Base-by-base conservation (phyloP, 2,797 vertebrate species). In the Melanotaenia nigrans region DNA sequence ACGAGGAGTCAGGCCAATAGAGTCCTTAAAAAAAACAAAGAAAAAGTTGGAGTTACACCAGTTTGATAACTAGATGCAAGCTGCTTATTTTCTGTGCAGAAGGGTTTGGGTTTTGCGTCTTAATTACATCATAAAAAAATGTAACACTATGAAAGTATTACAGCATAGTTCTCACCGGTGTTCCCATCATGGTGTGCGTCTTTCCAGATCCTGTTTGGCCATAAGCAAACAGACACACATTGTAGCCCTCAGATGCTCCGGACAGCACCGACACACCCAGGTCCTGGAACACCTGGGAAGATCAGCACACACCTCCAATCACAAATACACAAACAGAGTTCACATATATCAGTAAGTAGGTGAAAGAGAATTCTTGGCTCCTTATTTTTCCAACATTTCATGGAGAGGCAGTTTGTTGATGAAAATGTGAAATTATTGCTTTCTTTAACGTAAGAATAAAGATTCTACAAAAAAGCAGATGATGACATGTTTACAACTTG, bases 131-230 rank as follows among this genome's bases (percentile, higher is more conserved):
- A 22, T 25, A 18, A 45, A 32, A 42, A 33, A 33, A 55, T 14
- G 36, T 32, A 36, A 51, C 62, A 55, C 20, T 25, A 56, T 56
- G 51, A 18, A 64, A 22, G 40, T 42, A 51, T 61, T 51, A 47
- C n/a, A n/a, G 51, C 14, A 9, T 30, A 33, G 4, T 74, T 75
- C 97, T 97, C 87, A 99, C 98, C 83, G 96, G 96, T 22, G 96
- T 97, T 28, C 98, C 98, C 94, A 99, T 96, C 98, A 99, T 99
- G 66, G 97, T 99, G 78, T 99, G 97, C 0, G 98, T 99, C 93
- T 99, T 99, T 72, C 98, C 98, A 65, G 98, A 98, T 84, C 98
- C 98, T 0, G 98, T 99, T 92, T 99, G 98, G 62, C 98, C 98
- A 58, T 99, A 99, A 2, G 98, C 98, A 93, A 99, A 98, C 72